Evolutionary conservation across 92 coral and sea anemone genomes (phyloP).

Genomic region (Metridium senile): DNA sequence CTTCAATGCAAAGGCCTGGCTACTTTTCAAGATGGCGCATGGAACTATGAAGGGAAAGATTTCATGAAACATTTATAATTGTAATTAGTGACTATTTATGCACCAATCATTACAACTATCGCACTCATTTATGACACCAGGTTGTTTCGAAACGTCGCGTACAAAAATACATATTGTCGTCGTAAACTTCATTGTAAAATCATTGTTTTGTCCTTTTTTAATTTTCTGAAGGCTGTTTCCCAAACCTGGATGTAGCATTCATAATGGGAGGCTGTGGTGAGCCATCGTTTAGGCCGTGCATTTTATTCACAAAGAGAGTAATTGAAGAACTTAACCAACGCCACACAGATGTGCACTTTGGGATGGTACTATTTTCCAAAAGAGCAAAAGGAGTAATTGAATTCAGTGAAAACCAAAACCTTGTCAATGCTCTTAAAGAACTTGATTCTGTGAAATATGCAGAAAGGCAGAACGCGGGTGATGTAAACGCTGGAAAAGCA

Average conservation of each 20-base stretch:
- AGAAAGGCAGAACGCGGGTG: slow-evolving; percentile 10
- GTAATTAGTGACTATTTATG: too few species aligned
- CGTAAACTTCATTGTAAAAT: too few species aligned
- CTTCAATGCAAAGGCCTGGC: too few species aligned
- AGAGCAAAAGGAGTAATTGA: slow-evolving; percentile 51
- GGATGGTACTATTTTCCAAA: slow-evolving; percentile 54
- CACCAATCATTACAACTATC: too few species aligned
- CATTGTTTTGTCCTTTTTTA: too few species aligned
- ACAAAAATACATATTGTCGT: too few species aligned
- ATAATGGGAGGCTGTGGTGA: slow-evolving; percentile 67
- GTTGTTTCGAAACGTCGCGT: too few species aligned
- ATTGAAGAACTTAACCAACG: slow-evolving; percentile 41
- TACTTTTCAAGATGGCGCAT: too few species aligned
- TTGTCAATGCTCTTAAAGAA: slow-evolving; percentile 28
- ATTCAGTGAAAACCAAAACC: slow-evolving; percentile 38
- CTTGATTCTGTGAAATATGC: slow-evolving; percentile 41
- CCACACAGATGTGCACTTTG: slow-evolving; percentile 51
- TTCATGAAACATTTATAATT: too few species aligned
- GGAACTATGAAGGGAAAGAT: too few species aligned
- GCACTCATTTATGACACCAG: too few species aligned
- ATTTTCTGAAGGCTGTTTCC: slow-evolving; percentile 14
- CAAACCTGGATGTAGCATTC: slow-evolving; percentile 56
- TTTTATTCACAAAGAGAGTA: slow-evolving; percentile 46
- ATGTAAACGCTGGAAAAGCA: slow-evolving; percentile 60
- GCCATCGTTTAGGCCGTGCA: slow-evolving; percentile 36